Conservation (phyloP, 2,888 invertebrate genomes). For the Clitarchus hookeri region DNA sequence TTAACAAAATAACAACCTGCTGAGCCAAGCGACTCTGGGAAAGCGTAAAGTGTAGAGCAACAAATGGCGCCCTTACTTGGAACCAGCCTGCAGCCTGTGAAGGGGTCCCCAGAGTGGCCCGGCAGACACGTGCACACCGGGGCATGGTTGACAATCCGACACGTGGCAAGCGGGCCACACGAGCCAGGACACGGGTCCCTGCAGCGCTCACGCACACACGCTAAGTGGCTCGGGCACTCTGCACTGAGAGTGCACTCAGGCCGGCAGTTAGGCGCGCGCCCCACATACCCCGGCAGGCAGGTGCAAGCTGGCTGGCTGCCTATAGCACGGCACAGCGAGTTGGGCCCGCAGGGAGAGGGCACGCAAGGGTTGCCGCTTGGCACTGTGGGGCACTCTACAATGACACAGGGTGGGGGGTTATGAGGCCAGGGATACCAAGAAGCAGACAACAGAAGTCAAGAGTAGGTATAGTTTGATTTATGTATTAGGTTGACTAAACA, state of each 20-base stretch:
- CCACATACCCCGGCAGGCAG: slow-evolving; percentile 63
- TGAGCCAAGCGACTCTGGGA: neutral
- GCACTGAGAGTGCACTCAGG: slow-evolving; percentile 75
- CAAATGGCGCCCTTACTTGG: slow-evolving; percentile 39
- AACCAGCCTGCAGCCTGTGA: slow-evolving; percentile 41
- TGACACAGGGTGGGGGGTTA: slow-evolving; percentile 4
- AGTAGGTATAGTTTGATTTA: slow-evolving; percentile 24
- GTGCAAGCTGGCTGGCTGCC: slow-evolving; percentile 61
- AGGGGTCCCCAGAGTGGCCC: slow-evolving; percentile 58
- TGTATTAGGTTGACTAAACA: slow-evolving; percentile 10
- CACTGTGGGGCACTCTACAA: slow-evolving; percentile 28
- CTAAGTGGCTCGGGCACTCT: slow-evolving; percentile 66
- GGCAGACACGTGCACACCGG: slow-evolving; percentile 74
- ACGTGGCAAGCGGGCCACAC: slow-evolving; percentile 73
- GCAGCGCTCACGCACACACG: slow-evolving; percentile 72
- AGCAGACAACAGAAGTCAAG: neutral
- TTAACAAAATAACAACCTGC: neutral
- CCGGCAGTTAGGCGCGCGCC: slow-evolving; percentile 69
- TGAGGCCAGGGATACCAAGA: slow-evolving; percentile 46
- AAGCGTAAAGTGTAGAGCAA: neutral
- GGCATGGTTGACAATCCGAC: slow-evolving; percentile 71
- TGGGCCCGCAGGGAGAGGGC: slow-evolving; percentile 78
- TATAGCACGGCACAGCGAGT: slow-evolving; percentile 71
- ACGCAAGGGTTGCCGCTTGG: slow-evolving; percentile 61
- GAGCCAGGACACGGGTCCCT: slow-evolving; percentile 75